Evolutionary conservation across 2,113 vertebrate species (phyloP), one percentile per base, ranked within the genome.

Genomic region (Seriola quinqueradiata): DNA sequence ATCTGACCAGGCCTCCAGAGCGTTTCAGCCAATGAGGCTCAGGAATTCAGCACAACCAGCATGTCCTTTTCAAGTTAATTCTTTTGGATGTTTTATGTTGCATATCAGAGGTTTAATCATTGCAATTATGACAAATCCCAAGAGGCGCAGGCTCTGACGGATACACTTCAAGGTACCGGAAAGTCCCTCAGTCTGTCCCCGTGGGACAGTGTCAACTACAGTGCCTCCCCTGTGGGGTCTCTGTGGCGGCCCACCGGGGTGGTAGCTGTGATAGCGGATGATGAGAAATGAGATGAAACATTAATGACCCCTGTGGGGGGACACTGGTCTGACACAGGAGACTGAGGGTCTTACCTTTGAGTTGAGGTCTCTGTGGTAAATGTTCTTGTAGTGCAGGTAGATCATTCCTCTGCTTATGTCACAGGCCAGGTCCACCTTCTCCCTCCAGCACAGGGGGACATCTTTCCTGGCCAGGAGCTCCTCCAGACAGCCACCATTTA

Each of bases 331-430:
- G 1, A 50, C 11, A 16, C 25, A 50, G 25, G 67, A 36, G 38
- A 11, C 8, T 3, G 17, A 50, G 6, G 40, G 6, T 46, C 52
- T 70, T 87, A 96, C 97, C 95, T 97, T 97, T 44, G 97, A 97
- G 91, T 97, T 97, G 74, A 97, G 96, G 91, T 97, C 97, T 77
- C 97, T 92, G 91, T 97, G 97, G 89, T 97, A 97, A 90, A 97
- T 97, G 91, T 97, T 97, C 89, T 97, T 97, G 85, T 95, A 97
- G 86, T 97, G 97, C 64, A 97, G 90, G 87, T 97, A 97, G 92
- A 96, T 96, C 97, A 97, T 97, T 59, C 96, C 97, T 85, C 96
- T 90, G 72, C 95, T 96, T 81, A 97, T 96, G 86, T 97, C 96
- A 81, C 95, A 96, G 73, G 95, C 95, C 82, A 97, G 92, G 60